Conservation (phyloP, 2,113 vertebrate species). For the Bubo bubo region DNA sequence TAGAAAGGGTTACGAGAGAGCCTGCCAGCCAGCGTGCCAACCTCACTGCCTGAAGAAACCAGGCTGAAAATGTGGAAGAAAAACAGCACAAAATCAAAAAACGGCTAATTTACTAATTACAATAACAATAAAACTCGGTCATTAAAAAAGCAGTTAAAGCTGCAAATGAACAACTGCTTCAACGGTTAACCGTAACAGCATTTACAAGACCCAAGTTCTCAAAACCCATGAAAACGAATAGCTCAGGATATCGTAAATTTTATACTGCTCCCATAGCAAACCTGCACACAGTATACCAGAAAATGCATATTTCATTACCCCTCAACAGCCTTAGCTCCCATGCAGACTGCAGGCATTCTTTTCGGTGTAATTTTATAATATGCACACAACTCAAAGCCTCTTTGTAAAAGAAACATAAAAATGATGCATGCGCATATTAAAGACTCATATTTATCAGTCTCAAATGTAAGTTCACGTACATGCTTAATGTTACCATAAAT, state of each 20-base stretch:
- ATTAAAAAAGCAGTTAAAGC: constrained; percentile 36
- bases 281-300: background rate
- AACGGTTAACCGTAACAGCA: background rate
- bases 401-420: constrained; percentile 69
- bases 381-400: constrained; percentile 48
- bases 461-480: constrained; percentile 43
- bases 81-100: background rate
- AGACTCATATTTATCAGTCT: constrained; percentile 51
- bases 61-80: background rate
- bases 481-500: constrained; percentile 55
- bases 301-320: constrained; percentile 33
- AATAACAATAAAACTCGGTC: background rate
- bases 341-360: constrained; percentile 37
- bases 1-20: background rate
- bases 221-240: constrained; percentile 33
- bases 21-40: background rate
- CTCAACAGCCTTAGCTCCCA: constrained; percentile 27
- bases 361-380: constrained; percentile 42
- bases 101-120: constrained; percentile 16
- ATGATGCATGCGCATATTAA: constrained; percentile 71
- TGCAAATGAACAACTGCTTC: constrained; percentile 25
- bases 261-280: constrained; percentile 26
- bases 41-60: background rate
- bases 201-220: constrained; percentile 34
- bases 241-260: constrained; percentile 50